phyloP scores from a whole-genome alignment of 2,888 invertebrate species.

The Ashinkailepas kermadecensis region DNA sequence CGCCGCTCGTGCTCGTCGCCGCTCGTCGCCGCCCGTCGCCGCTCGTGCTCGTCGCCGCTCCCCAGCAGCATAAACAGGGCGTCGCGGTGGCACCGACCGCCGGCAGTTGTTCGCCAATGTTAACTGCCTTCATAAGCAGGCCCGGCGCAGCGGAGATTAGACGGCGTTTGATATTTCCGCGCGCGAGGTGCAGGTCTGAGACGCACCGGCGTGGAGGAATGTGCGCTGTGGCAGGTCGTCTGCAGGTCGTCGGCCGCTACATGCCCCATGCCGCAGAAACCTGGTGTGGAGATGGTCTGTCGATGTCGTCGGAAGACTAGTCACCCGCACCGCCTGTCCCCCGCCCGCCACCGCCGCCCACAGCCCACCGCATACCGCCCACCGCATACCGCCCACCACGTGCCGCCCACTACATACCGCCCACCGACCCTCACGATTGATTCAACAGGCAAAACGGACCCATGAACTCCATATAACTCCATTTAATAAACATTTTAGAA shows the following conservation, averaged over 20 bases:
- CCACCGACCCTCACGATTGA: background rate
- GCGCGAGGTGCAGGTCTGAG: background rate
- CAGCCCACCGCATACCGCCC: no score
- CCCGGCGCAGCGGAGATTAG: background rate
- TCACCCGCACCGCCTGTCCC: no score
- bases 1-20: no score
- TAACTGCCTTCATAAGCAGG: slow-evolving; percentile 3
- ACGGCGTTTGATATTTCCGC: background rate
- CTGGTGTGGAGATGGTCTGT: no score
- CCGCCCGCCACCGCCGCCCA: no score
- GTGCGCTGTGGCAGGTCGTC: background rate
- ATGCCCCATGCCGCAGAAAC: background rate
- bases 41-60: no score
- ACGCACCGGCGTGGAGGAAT: background rate
- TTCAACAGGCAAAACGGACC: slow-evolving; percentile 15
- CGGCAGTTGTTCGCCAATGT: background rate
- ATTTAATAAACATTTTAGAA: slow-evolving; percentile 20
- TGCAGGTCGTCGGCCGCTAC: background rate
- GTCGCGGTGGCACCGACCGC: background rate
- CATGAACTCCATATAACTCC: slow-evolving; percentile 12
- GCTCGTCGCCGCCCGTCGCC: no score
- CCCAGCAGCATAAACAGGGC: background rate
- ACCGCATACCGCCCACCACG: no score
- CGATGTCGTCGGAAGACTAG: no score
- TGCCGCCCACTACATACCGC: no score